Conservation (phyloP, 1,140 invertebrate species). For the Dreissena polymorpha region DNA sequence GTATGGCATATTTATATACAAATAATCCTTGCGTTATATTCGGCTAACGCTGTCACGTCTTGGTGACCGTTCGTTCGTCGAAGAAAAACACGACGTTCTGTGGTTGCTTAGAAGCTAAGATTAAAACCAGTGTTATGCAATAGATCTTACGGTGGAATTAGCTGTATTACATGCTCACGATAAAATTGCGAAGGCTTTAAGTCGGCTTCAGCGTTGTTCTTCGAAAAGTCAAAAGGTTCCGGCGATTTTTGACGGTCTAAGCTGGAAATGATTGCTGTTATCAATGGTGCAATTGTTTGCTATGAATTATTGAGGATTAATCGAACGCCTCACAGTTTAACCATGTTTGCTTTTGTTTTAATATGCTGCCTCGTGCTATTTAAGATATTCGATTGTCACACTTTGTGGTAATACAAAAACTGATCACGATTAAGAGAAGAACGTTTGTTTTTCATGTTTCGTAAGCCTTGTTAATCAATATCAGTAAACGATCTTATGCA, state of each 20-base stretch:
- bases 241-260: no score
- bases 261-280: conserved; percentile 35
- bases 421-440: no score
- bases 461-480: no score
- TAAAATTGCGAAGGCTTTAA: conserved; percentile 44
- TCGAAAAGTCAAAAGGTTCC: no score
- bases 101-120: conserved; percentile 38
- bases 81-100: not conserved
- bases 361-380: no score
- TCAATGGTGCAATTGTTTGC: conserved; percentile 33
- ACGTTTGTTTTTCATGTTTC: no score
- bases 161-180: conserved; percentile 21
- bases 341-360: no score
- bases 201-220: conserved; percentile 32
- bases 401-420: no score
- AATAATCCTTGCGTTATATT: conserved; percentile 30
- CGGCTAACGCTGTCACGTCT: conserved; percentile 36
- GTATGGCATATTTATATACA: conserved; percentile 49
- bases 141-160: conserved; percentile 30
- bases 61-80: not conserved
- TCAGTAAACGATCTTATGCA: no score
- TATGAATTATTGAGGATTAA: conserved; percentile 5
- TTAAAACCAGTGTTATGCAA: conserved; percentile 38
- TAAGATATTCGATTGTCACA: no score
- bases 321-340: no score